phyloP scores from a whole-genome alignment of 2,888 invertebrate species.

The Cosmia trapezina region DNA sequence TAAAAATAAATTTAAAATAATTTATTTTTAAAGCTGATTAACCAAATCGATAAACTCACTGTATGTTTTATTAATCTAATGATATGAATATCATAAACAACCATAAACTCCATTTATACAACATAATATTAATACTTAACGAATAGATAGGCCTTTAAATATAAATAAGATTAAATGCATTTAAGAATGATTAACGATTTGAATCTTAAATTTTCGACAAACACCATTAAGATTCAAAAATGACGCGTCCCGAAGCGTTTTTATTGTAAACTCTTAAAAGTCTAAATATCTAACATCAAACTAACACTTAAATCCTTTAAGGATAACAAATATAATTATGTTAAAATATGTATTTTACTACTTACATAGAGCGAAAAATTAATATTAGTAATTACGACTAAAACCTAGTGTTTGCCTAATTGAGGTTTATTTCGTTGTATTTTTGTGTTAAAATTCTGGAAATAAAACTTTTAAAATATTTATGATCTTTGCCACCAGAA shows the following conservation, averaged over 20 bases:
- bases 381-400: conserved; percentile 52
- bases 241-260: conserved; percentile 78
- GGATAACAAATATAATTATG: conserved; percentile 70
- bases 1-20: conserved; percentile 32
- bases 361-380: conserved; percentile 42
- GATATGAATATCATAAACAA: conserved; percentile 47
- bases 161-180: conserved; percentile 65
- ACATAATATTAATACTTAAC: conserved; percentile 32
- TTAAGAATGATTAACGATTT: conserved; percentile 58
- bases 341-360: conserved; percentile 47
- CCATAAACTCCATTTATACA: conserved; percentile 36
- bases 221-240: conserved; percentile 79
- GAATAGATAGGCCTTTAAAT: conserved; percentile 50
- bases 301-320: conserved; percentile 72
- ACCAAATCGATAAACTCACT: conserved; percentile 58
- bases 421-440: conserved; percentile 46
- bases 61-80: conserved; percentile 38
- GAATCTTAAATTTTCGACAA: conserved; percentile 65
- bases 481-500: background rate
- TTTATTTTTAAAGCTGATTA: conserved; percentile 65
- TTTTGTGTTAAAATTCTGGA: background rate
- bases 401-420: conserved; percentile 33
- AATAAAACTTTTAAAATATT: background rate
- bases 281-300: conserved; percentile 58
- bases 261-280: conserved; percentile 53